Percentiles rank a stretch among this genome's conserved stretches.
Evolutionary conservation across 2,797 vertebrate genomes (phyloP).

Genomic region (Parauchenoglanis punctatus): DNA sequence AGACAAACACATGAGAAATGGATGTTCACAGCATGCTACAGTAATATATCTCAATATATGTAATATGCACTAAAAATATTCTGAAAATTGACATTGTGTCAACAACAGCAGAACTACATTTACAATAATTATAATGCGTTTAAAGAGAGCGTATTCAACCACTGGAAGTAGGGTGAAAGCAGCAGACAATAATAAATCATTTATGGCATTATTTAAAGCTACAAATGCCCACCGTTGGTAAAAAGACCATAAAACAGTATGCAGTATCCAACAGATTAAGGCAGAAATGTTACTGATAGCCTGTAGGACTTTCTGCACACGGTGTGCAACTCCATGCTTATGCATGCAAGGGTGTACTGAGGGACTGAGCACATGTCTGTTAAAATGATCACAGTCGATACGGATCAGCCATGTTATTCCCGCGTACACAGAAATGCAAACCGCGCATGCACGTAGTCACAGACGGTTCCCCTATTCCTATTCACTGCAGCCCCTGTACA

Average conservation of each 20-base stretch:
- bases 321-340: constrained; percentile 1
- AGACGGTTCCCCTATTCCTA: constrained; percentile 63
- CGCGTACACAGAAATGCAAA: constrained; percentile 49
- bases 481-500: constrained; percentile 14
- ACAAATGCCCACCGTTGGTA: not conserved
- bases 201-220: not conserved
- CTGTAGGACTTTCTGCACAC: constrained; percentile 16
- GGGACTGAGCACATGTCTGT: not conserved
- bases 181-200: constrained; percentile 14
- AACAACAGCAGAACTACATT: not conserved
- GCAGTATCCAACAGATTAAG: not conserved
- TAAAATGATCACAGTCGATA: constrained; percentile 32
- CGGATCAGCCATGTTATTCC: constrained; percentile 44
- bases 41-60: not conserved
- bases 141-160: not conserved
- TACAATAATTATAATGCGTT: not conserved
- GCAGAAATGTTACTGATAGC: not conserved
- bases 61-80: too few species aligned
- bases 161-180: not conserved
- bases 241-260: not conserved
- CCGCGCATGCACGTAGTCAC: constrained; percentile 46
- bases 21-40: not conserved
- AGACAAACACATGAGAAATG: not conserved
- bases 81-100: not conserved
- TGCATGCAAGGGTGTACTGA: constrained; percentile 6